These are phyloP conservation scores for Lagodon rhomboides DNA, from an alignment of 2,797 vertebrate genomes.

Conservation along the genomic window DNA sequence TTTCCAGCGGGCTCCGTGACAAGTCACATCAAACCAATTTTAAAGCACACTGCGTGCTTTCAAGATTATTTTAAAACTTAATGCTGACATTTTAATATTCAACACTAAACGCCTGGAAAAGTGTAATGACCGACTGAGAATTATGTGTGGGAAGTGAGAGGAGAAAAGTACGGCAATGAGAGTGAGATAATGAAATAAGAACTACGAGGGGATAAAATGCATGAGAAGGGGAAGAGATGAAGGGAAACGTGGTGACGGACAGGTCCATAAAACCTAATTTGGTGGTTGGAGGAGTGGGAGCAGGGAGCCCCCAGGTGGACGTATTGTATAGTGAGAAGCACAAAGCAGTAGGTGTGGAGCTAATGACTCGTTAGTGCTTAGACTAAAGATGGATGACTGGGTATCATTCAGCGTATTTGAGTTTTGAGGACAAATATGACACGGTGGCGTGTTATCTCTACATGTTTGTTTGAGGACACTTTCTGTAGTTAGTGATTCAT, in stretches of 20 bases:
- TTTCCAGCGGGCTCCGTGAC: not conserved
- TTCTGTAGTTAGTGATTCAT: not conserved
- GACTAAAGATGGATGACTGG: constrained; percentile 1
- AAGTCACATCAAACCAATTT: not conserved
- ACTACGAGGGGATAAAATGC: not conserved
- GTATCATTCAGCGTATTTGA: too few relatives aligned
- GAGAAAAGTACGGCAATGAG: constrained; percentile 10
- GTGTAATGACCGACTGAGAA: not conserved
- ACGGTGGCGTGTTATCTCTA: not conserved
- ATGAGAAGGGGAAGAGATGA: not conserved
- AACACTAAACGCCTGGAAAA: not conserved
- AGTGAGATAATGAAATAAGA: constrained; percentile 42
- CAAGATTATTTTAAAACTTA: not conserved
- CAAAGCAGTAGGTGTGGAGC: not conserved
- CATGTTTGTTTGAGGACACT: not conserved
- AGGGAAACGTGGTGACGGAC: constrained; percentile 5
- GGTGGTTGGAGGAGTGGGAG: constrained; percentile 50
- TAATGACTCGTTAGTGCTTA: constrained; percentile 18
- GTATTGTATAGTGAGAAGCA: constrained; percentile 17
- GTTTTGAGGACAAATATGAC: too few relatives aligned
- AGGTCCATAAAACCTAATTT: constrained; percentile 29
- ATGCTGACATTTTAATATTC: constrained; percentile 28
- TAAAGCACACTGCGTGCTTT: not conserved
- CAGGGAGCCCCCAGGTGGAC: constrained; percentile 70
- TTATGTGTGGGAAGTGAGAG: not conserved